Conservation (phyloP, 1,140 invertebrate species). For the Apocrypta bakeri region DNA sequence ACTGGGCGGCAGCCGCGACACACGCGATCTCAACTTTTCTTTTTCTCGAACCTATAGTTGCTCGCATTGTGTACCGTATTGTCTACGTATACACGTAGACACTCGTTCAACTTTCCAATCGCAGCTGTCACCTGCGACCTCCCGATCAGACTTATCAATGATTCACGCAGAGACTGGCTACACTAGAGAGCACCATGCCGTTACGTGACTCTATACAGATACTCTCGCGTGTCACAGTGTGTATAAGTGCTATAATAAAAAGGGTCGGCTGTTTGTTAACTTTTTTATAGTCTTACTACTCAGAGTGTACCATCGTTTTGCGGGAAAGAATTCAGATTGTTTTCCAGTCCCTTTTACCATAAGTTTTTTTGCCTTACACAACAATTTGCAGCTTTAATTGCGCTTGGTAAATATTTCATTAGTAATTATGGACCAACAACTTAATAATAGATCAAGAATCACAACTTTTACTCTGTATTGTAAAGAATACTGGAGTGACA, state of each 20-base stretch:
- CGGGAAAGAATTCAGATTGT: too few species aligned
- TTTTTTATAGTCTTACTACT: too few species aligned
- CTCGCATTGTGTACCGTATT: not conserved
- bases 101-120: slow-evolving; percentile 53
- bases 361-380: too few species aligned
- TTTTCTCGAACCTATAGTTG: slow-evolving; percentile 16
- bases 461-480: too few species aligned
- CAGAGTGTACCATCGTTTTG: too few species aligned
- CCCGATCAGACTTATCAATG: slow-evolving; percentile 67
- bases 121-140: slow-evolving; percentile 68
- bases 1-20: not conserved
- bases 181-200: not conserved
- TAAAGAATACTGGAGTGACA: too few species aligned
- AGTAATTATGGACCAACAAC: too few species aligned
- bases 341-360: too few species aligned
- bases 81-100: not conserved
- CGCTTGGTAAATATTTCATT: too few species aligned
- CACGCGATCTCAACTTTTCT: slow-evolving; percentile 10
- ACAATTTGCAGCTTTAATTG: too few species aligned
- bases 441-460: too few species aligned
- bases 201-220: not conserved
- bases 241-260: not conserved
- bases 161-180: slow-evolving; percentile 60
- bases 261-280: not conserved
- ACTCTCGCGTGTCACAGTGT: not conserved